Base-by-base conservation (phyloP, 2,888 invertebrate genomes). In the Heliconius aoede region DNA sequence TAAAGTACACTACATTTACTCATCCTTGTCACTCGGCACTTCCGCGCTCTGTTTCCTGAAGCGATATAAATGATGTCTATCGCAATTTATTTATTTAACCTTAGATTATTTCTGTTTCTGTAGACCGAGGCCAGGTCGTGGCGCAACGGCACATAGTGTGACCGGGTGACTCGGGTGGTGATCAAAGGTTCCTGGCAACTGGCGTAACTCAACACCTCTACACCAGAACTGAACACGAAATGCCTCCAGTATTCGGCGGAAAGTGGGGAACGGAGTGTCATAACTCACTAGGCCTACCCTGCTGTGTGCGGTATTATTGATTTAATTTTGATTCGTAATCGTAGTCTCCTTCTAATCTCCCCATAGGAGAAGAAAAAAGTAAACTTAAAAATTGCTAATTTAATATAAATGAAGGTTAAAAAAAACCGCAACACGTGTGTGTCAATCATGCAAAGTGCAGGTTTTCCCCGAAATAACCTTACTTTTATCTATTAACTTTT, bases 31-130 rank as follows among this genome's bases (percentile, higher is more conserved):
- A 26, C 46, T 60, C 4, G 3, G 62, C 32, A 64, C 76, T 80
- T 80, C 79, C 81, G 81, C 72, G 69, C 8, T 69, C 67, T 61
- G 73, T 77, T 80, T 77, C 78, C 78, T 79, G 55, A 60, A 61
- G 67, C 67, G 71, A 82, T 86, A 86, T 86, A n/a, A n/a, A n/a
- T 84, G 84, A 86, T 86, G 76, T 81, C n/a, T 32, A 65, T 65
- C 26, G 72, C 60, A 40, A 60, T 32, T 60, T 28, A 60, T 32
- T 60, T 28, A 15, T 69, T 51, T 30, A 55, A 55, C 69, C 69
- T 69, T 69, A 69, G 51, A 30, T 36, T 68, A 69, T 69, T 55
- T 69, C 51, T 69, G 28, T 26, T 51, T 30, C 68, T 51, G 21
- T 18, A 46, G 18, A 4, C n/a, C n/a, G n/a, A n/a, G n/a, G n/a